Conservation (phyloP, 2,888 invertebrate species). For the Melanostoma scalare region DNA sequence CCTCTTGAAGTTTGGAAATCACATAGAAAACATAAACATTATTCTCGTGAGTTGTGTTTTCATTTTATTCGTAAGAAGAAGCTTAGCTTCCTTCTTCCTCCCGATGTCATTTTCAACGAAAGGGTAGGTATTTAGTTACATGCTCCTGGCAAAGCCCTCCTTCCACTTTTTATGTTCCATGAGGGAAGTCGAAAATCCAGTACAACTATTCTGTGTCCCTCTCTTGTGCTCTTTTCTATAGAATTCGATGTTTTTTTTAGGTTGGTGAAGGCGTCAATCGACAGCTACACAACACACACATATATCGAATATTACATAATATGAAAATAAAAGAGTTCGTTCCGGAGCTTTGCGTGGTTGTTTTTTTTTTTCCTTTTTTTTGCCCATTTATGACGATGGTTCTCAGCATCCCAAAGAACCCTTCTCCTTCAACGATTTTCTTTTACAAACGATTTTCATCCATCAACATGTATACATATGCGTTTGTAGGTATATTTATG, state of each 20-base stretch:
- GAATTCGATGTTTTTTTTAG: constrained; percentile 20
- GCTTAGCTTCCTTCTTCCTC: neutral
- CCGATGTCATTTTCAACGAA: constrained; percentile 3
- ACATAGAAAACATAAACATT: constrained; percentile 2
- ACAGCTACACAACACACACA: constrained; percentile 1
- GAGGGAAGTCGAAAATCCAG: constrained; percentile 31
- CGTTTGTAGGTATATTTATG: too few relatives aligned
- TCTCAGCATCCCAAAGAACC: constrained; percentile 2
- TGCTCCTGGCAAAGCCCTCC: constrained; percentile 20
- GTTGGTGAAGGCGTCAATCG: constrained; percentile 16
- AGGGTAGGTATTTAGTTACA: constrained; percentile 10
- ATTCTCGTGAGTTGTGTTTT: constrained; percentile 3
- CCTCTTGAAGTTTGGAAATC: neutral
- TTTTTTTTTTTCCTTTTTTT: neutral
- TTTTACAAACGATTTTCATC: neutral
- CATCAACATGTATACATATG: neutral
- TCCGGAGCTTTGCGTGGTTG: neutral
- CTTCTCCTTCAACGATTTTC: neutral
- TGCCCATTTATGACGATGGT: neutral
- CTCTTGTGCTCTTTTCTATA: neutral
- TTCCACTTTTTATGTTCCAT: constrained; percentile 14
- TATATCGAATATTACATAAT: constrained; percentile 16
- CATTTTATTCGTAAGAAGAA: neutral
- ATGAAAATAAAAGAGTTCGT: constrained; percentile 11
- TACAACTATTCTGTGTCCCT: neutral